phyloP scores from a whole-genome alignment of 2,113 vertebrate genomes.

The Castor canadensis region DNA sequence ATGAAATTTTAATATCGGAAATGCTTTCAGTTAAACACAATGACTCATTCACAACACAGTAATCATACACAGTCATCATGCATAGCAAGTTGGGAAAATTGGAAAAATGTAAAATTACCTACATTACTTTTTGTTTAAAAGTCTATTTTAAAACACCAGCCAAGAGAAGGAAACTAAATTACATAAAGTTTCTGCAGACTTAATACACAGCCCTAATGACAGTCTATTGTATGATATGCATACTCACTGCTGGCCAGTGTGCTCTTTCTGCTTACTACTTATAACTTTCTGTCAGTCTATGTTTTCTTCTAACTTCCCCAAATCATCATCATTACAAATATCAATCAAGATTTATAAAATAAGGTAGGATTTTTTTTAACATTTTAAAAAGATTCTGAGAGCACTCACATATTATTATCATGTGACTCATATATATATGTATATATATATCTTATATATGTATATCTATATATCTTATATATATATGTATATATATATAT shows the following conservation, averaged over 20 bases:
- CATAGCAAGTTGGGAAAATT: constrained; percentile 27
- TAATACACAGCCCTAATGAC: not conserved
- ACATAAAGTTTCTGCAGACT: not conserved
- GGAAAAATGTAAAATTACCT: constrained; percentile 33
- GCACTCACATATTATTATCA: too few species aligned
- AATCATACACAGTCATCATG: not conserved
- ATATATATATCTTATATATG: too few species aligned
- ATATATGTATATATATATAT: too few species aligned
- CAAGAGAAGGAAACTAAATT: constrained; percentile 45
- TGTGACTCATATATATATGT: too few species aligned
- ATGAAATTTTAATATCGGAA: constrained; percentile 65
- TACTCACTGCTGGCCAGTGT: not conserved
- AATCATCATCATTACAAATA: not conserved
- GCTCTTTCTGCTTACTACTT: not conserved
- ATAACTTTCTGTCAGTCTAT: not conserved
- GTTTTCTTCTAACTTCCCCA: constrained; percentile 34
- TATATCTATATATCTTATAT: too few species aligned
- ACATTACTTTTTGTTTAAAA: not conserved
- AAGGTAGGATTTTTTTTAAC: not conserved
- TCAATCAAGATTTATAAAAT: not conserved
- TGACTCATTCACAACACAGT: constrained; percentile 1
- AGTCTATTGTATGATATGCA: not conserved
- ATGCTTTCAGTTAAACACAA: constrained; percentile 59
- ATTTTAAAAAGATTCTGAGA: not conserved
- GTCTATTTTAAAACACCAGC: constrained; percentile 20